phyloP scores from a whole-genome alignment of 2,888 invertebrate genomes.

The Sesia apiformis region DNA sequence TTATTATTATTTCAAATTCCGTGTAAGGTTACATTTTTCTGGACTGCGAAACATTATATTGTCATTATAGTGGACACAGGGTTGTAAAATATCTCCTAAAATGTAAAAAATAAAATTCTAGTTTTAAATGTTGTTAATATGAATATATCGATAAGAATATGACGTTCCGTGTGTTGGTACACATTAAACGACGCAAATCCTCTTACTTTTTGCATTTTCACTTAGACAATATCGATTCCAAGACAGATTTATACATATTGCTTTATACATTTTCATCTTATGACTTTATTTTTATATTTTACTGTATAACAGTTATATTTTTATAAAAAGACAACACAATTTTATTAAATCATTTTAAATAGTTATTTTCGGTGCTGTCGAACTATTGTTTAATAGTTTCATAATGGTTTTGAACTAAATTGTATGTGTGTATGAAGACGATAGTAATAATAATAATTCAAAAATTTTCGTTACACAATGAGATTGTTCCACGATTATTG shows the following conservation, averaged over 20 bases:
- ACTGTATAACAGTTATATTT: slow-evolving; percentile 12
- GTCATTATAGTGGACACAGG: slow-evolving; percentile 69
- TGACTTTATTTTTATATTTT: slow-evolving; percentile 41
- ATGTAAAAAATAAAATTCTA: slow-evolving; percentile 57
- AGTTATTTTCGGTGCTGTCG: slow-evolving; percentile 13
- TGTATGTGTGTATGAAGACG: no score
- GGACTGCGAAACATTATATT: no score
- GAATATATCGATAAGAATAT: slow-evolving; percentile 62
- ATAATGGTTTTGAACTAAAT: no score
- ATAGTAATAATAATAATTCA: slow-evolving; percentile 14
- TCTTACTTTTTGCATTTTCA: slow-evolving; percentile 50
- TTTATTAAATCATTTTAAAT: background rate
- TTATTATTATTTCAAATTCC: no score
- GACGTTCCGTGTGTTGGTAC: slow-evolving; percentile 54
- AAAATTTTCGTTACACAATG: slow-evolving; percentile 16
- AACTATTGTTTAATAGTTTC: slow-evolving; percentile 9
- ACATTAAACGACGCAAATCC: slow-evolving; percentile 49
- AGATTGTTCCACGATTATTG: slow-evolving; percentile 9
- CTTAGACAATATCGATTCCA: slow-evolving; percentile 33
- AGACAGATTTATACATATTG: slow-evolving; percentile 21
- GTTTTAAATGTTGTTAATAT: slow-evolving; percentile 67
- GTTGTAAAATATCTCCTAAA: slow-evolving; percentile 73
- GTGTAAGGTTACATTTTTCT: no score
- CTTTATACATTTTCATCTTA: slow-evolving; percentile 1
- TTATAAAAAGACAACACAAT: background rate